A percentile compares a stretch with the other conserved stretches of the same genome.
Conservation (phyloP, 2,113 vertebrate species). For the Naja naja region DNA sequence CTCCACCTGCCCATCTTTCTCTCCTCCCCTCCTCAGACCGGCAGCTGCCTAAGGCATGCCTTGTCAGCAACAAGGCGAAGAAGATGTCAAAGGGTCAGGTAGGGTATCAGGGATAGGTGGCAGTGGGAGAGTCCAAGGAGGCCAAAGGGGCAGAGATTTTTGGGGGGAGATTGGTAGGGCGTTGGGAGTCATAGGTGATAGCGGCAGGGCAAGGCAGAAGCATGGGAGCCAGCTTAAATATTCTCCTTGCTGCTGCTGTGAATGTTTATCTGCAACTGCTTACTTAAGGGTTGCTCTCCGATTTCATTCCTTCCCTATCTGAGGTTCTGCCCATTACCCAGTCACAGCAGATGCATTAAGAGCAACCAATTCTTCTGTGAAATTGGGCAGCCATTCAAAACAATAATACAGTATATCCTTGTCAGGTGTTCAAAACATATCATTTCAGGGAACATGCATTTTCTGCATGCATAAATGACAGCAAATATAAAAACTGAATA, state of each 20-base stretch:
- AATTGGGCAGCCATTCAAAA: not conserved
- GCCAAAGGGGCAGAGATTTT: not conserved
- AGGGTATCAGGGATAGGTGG: not conserved
- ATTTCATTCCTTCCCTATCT: not conserved
- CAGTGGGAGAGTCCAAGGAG: not conserved
- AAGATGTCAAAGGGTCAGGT: not conserved
- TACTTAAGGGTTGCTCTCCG: not conserved
- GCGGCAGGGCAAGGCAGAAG: not conserved
- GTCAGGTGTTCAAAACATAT: not conserved
- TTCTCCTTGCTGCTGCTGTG: not conserved
- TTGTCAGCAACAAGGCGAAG: not conserved
- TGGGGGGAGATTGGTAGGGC: not conserved
- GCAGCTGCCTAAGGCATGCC: not conserved
- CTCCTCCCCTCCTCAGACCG: not conserved
- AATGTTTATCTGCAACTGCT: not conserved
- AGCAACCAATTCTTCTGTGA: not conserved
- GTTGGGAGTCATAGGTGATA: not conserved
- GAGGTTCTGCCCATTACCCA: not conserved
- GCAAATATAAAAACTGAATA: not conserved
- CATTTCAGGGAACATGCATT: not conserved
- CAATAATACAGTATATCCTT: not conserved
- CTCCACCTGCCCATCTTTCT: not conserved
- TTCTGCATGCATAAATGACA: not conserved
- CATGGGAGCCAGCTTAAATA: not conserved
- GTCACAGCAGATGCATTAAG: not conserved